Evolutionary conservation across 2,113 vertebrate genomes (phyloP).

Genomic region (Platysternon megacephalum): DNA sequence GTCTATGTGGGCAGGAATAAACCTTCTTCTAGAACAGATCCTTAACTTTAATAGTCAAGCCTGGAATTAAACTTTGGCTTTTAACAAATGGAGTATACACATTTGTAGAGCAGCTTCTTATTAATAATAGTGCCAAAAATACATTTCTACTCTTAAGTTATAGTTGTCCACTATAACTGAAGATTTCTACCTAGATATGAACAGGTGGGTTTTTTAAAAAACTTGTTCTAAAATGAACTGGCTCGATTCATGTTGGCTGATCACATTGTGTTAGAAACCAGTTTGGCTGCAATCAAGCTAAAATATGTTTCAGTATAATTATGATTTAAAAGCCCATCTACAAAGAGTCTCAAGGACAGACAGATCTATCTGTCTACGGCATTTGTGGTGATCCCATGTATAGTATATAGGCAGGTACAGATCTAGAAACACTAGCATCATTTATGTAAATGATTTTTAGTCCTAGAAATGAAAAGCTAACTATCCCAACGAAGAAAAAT

Average conservation of each 20-base stretch:
- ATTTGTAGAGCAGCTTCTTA: neutral
- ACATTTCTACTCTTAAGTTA: neutral
- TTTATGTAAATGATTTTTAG: conserved; percentile 4
- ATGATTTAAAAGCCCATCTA: neutral
- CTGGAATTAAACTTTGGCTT: neutral
- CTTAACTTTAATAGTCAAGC: neutral
- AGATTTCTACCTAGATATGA: neutral
- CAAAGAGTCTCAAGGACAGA: neutral
- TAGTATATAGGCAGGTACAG: neutral
- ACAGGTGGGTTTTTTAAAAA: neutral
- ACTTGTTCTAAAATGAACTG: neutral
- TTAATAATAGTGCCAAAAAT: neutral
- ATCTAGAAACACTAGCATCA: neutral
- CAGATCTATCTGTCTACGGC: neutral
- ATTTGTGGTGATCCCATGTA: conserved; percentile 2
- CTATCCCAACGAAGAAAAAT: neutral
- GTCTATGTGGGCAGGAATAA: neutral
- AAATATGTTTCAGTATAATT: conserved; percentile 4
- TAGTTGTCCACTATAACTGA: neutral
- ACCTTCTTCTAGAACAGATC: neutral
- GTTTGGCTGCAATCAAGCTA: neutral
- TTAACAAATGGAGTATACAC: neutral
- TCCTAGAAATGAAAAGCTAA: neutral
- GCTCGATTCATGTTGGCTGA: neutral
- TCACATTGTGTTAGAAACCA: neutral